Evolutionary conservation across 2,113 vertebrate genomes (phyloP), one percentile per base, ranked within the genome.

Genomic region (Lophius piscatorius): DNA sequence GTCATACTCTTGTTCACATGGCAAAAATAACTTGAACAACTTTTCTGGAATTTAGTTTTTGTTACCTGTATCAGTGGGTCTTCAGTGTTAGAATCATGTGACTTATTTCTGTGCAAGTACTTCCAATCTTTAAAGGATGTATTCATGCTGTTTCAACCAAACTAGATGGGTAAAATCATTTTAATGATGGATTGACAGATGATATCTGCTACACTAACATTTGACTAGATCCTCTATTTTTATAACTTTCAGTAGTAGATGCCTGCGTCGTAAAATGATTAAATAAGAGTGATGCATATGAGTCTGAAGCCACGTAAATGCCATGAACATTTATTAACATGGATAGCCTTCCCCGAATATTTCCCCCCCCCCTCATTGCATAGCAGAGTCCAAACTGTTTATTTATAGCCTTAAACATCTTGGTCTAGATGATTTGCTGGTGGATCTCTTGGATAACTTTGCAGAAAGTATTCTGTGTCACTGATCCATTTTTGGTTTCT

Each of bases 401-500:
- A n/a, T n/a, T n/a, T n/a, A n/a, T n/a, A n/a, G n/a, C n/a, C n/a
- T n/a, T n/a, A n/a, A n/a, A n/a, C n/a, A n/a, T n/a, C n/a, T n/a
- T n/a, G n/a, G n/a, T n/a, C n/a, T n/a, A n/a, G n/a, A n/a, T n/a
- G n/a, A n/a, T n/a, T n/a, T n/a, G n/a, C n/a, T n/a, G n/a, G n/a
- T n/a, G n/a, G n/a, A n/a, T n/a, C n/a, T n/a, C n/a, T n/a, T n/a
- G n/a, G n/a, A n/a, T n/a, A n/a, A n/a, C n/a, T n/a, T n/a, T n/a
- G n/a, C n/a, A n/a, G n/a, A n/a, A n/a, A n/a, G 5, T 31, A 58
- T 48, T 24, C 11, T 44, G n/a, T 8, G 1, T 90, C 92, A 97
- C 59, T 83, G 76, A 71, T 91, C 78, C 68, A 91, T 52, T 71
- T 93, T 98, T 50, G 80, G 89, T 77, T 93, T 98, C 90, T 99